Conservation (phyloP, 2,797 vertebrate genomes). For the Mormyrus proboscirostris region DNA sequence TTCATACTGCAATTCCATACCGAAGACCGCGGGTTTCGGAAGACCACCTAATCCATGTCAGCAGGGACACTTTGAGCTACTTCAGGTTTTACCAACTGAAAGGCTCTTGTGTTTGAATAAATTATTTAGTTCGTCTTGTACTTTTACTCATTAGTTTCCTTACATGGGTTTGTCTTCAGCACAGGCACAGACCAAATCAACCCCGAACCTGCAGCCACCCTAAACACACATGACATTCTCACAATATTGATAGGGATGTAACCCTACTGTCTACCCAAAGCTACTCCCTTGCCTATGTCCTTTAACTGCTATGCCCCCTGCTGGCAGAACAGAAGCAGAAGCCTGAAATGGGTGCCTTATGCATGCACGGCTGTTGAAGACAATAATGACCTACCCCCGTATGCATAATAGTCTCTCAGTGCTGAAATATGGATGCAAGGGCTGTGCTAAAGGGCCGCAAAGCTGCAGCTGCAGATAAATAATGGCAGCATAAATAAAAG, state of each 20-base stretch:
- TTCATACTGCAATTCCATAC: background rate
- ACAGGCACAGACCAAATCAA: background rate
- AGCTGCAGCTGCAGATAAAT: conserved; percentile 1
- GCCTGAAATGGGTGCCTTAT: background rate
- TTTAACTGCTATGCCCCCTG: background rate
- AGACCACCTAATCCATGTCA: background rate
- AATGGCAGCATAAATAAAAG: background rate
- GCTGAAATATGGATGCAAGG: background rate
- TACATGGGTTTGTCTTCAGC: background rate
- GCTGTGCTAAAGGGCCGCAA: background rate
- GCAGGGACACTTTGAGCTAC: background rate
- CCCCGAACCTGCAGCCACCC: background rate
- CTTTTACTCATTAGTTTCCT: background rate
- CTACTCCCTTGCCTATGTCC: background rate
- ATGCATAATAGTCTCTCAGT: background rate
- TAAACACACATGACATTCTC: background rate
- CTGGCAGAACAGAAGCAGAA: background rate
- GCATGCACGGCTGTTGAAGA: background rate
- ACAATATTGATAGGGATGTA: background rate
- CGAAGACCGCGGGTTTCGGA: background rate
- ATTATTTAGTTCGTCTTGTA: background rate
- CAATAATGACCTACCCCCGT: background rate
- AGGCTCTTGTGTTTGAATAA: background rate
- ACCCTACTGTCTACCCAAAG: background rate
- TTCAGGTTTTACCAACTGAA: background rate